These are phyloP conservation scores for Manis javanica DNA, from an alignment of 2,797 vertebrate genomes.

Conservation along the genomic window DNA sequence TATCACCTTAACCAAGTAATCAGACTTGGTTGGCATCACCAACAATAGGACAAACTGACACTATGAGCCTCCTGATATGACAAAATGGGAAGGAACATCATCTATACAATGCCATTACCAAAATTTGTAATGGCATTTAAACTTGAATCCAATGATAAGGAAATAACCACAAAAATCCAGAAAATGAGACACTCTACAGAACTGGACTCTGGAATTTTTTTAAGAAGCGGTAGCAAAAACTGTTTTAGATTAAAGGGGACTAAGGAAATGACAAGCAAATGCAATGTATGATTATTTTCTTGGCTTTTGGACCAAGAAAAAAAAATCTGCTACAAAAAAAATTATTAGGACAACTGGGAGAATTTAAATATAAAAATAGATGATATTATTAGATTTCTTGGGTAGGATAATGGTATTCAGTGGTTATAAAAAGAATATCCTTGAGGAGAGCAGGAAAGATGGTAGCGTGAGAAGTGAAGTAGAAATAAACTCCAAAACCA, in stretches of 20 bases:
- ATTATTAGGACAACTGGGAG: neutral
- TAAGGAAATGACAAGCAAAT: slow-evolving; percentile 40
- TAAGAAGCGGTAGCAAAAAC: neutral
- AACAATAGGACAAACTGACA: neutral
- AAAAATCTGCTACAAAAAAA: slow-evolving; percentile 33
- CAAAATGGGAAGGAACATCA: neutral
- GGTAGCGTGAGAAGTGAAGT: too few species aligned
- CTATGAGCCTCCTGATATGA: neutral
- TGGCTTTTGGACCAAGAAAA: neutral
- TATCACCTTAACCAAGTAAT: neutral
- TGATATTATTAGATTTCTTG: slow-evolving; percentile 7
- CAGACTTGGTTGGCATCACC: neutral
- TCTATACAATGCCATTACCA: neutral
- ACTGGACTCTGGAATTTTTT: neutral
- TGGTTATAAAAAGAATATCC: neutral
- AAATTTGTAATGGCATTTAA: neutral
- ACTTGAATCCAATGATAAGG: neutral
- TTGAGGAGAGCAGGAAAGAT: too few species aligned
- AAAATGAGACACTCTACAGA: neutral
- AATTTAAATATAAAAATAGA: neutral
- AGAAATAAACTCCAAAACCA: too few species aligned
- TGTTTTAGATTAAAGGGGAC: slow-evolving; percentile 19
- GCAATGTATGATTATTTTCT: neutral
- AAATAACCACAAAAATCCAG: neutral
- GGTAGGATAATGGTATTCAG: neutral